These are phyloP conservation scores for Myiopsitta monachus DNA, from an alignment of 2,113 vertebrate species.

Conservation along the genomic window DNA sequence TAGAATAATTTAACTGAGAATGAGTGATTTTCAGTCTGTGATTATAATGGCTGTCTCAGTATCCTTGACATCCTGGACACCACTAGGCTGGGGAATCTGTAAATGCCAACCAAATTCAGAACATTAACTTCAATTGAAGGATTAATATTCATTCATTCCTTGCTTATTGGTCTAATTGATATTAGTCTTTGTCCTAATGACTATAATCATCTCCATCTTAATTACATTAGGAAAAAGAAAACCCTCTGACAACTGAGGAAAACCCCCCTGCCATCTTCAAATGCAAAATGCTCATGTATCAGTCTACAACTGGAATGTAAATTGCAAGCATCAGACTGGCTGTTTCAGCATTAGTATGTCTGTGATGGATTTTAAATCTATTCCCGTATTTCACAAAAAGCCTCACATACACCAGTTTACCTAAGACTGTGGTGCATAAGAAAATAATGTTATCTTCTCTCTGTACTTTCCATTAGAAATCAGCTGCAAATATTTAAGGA, in stretches of 20 bases:
- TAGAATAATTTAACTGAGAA: not conserved
- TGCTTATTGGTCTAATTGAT: not conserved
- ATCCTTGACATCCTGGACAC: not conserved
- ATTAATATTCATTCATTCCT: not conserved
- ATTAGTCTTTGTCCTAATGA: not conserved
- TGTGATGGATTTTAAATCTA: not conserved
- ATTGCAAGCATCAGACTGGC: not conserved
- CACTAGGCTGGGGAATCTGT: not conserved
- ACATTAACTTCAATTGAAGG: not conserved
- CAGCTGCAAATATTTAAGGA: slow-evolving; percentile 25
- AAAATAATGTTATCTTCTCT: not conserved
- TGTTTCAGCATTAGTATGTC: not conserved
- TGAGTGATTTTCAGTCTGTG: not conserved
- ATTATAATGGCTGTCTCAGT: not conserved
- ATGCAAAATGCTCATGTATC: not conserved
- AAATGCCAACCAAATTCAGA: not conserved
- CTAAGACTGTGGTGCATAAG: not conserved
- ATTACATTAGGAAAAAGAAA: not conserved
- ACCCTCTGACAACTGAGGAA: not conserved
- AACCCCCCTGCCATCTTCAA: not conserved
- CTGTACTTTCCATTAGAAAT: slow-evolving; percentile 31
- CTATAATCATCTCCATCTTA: not conserved
- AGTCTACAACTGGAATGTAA: not conserved
- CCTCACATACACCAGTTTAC: not conserved
- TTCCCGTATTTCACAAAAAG: not conserved